A percentile compares a stretch with the other conserved stretches of the same genome.
phyloP scores from a whole-genome alignment of 2,888 invertebrate genomes.

The Agonopterix alstromeriana region DNA sequence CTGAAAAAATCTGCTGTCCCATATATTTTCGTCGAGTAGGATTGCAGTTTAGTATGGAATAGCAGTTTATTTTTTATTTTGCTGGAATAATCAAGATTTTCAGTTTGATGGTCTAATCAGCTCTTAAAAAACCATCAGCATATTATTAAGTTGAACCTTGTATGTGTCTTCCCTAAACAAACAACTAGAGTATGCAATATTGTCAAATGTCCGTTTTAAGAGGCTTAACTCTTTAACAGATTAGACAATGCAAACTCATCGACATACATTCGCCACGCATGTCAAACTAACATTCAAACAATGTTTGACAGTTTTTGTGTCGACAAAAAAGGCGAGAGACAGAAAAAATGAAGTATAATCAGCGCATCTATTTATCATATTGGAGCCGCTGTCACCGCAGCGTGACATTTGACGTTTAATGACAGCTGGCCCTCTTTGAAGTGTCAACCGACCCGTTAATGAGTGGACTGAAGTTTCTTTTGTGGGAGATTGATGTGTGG shows the following conservation, averaged over 20 bases:
- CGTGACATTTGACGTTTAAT: constrained; percentile 36
- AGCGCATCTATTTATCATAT: constrained; percentile 57
- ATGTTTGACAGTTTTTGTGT: constrained; percentile 43
- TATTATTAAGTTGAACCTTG: too few species aligned
- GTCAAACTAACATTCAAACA: constrained; percentile 9
- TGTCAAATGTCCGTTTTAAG: too few species aligned
- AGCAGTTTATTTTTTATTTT: too few species aligned
- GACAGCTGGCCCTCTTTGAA: constrained; percentile 38
- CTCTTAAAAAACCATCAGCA: too few species aligned
- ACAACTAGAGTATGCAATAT: too few species aligned
- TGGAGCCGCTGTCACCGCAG: constrained; percentile 25
- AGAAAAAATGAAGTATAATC: constrained; percentile 40
- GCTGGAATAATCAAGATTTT: too few species aligned
- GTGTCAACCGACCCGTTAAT: constrained; percentile 37
- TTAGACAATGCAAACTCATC: constrained; percentile 1
- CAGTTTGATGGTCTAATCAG: too few species aligned
- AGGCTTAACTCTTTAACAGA: too few species aligned
- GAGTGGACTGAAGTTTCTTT: constrained; percentile 27
- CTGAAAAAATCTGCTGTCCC: too few species aligned
- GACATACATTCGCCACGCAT: constrained; percentile 24
- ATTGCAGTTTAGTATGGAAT: too few species aligned
- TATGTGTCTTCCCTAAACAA: too few species aligned
- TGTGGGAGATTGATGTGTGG: constrained; percentile 9
- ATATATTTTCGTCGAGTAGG: too few species aligned
- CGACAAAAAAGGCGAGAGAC: constrained; percentile 32